phyloP scores from a whole-genome alignment of 2,113 vertebrate genomes.

The Garra rufa region DNA sequence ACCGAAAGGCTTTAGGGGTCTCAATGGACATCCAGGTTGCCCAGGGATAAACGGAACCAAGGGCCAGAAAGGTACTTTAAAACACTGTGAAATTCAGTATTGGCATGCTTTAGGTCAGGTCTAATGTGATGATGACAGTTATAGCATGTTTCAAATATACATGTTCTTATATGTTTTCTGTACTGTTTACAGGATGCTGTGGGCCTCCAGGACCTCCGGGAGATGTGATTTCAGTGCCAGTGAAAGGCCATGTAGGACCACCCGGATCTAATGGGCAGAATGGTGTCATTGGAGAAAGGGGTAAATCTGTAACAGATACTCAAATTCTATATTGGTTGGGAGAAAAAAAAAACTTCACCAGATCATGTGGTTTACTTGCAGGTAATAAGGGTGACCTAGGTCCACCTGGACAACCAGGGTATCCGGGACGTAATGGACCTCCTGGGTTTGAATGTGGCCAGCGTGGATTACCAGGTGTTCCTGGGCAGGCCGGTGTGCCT shows the following conservation, averaged over 20 bases:
- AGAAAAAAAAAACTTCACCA: not conserved
- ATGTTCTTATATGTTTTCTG: not conserved
- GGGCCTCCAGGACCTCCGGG: conserved; percentile 65
- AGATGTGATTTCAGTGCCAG: not conserved
- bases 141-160: not conserved
- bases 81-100: not conserved
- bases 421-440: conserved; percentile 60
- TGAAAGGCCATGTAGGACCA: conserved; percentile 63
- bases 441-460: conserved; percentile 58
- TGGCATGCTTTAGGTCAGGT: not conserved
- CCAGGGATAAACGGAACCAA: conserved; percentile 66
- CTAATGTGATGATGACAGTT: not conserved
- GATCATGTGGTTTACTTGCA: conserved; percentile 42
- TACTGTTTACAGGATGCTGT: conserved; percentile 60
- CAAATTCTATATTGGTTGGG: not conserved
- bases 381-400: conserved; percentile 69
- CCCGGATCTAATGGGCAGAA: conserved; percentile 45
- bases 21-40: conserved; percentile 61
- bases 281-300: conserved; percentile 70
- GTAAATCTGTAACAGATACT: conserved; percentile 53
- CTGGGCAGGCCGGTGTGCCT: conserved; percentile 59
- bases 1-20: conserved; percentile 64
- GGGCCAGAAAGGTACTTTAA: conserved; percentile 74
- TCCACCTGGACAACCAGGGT: conserved; percentile 57
- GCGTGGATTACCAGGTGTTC: conserved; percentile 58